These are phyloP conservation scores for Nomada goodeniana DNA, from an alignment of 2,888 invertebrate species.

Conservation along the genomic window DNA sequence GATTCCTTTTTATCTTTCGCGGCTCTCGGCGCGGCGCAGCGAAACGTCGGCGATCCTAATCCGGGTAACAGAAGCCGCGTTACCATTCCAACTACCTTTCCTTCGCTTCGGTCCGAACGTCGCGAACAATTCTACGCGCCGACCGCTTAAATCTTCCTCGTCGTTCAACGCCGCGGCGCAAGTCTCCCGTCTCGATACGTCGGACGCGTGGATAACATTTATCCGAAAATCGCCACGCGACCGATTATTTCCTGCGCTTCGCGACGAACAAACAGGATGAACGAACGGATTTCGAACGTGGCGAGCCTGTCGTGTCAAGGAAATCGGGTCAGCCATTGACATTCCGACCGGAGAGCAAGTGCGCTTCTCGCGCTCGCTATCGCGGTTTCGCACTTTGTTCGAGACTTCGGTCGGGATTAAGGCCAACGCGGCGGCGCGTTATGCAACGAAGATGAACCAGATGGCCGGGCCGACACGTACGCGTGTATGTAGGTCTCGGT, in stretches of 20 bases:
- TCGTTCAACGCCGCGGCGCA: too few relatives aligned
- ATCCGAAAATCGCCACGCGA: neutral
- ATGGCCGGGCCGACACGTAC: constrained; percentile 27
- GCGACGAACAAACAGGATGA: neutral
- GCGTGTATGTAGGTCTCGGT: constrained; percentile 15
- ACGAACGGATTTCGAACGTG: too few relatives aligned
- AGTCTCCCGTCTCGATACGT: too few relatives aligned
- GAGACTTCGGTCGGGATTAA: constrained; percentile 59
- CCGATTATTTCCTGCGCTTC: neutral
- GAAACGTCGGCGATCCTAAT: constrained; percentile 16
- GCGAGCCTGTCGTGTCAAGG: constrained; percentile 33
- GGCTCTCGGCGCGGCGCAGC: neutral
- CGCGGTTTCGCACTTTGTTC: constrained; percentile 53
- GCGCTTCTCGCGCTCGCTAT: constrained; percentile 52
- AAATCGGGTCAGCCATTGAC: constrained; percentile 62
- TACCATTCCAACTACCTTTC: neutral
- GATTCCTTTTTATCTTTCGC: constrained; percentile 4
- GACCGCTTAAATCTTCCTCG: too few relatives aligned
- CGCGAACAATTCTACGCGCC: too few relatives aligned
- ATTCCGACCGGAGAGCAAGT: constrained; percentile 64
- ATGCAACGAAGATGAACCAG: constrained; percentile 64
- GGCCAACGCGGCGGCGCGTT: constrained; percentile 61
- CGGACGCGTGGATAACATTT: neutral
- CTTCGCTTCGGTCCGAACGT: neutral
- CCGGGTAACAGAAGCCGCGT: constrained; percentile 22